Conservation (phyloP, 2,797 vertebrate species). For the Botia kubotai region DNA sequence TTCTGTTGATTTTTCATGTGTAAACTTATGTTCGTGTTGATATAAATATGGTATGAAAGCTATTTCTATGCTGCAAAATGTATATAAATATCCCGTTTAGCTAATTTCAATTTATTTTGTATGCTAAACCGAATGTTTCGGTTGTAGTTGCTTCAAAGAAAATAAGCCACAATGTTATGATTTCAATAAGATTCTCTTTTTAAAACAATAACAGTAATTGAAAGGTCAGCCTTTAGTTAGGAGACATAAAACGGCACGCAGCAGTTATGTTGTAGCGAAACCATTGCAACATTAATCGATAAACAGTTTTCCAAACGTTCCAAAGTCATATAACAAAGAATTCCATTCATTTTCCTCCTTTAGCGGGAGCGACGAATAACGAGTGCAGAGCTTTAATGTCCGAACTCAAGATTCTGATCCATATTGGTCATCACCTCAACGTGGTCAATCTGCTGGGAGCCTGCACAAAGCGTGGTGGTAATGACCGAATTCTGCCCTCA, state of each 20-base stretch:
- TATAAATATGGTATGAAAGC: neutral
- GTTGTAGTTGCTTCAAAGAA: no score
- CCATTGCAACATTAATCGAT: neutral
- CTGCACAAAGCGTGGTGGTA: slow-evolving; percentile 94
- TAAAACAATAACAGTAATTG: neutral
- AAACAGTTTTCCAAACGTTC: neutral
- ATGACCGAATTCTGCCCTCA: slow-evolving; percentile 54
- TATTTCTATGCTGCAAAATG: neutral
- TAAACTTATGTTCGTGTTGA: neutral
- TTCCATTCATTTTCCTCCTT: neutral
- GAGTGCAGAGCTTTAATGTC: slow-evolving; percentile 95
- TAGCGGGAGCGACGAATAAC: slow-evolving; percentile 91
- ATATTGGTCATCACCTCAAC: slow-evolving; percentile 95
- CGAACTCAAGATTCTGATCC: slow-evolving; percentile 94
- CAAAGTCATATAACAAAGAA: neutral
- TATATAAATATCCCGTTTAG: no score
- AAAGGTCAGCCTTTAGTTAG: neutral
- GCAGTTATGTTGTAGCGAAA: neutral
- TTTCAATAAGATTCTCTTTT: no score
- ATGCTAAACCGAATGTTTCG: no score
- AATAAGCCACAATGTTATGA: no score
- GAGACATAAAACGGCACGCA: no score
- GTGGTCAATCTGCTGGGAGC: slow-evolving; percentile 94
- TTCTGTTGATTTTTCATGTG: no score
- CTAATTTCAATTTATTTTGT: no score